A percentile compares a stretch with the other conserved stretches of the same genome.
These are phyloP conservation scores for Leptestheria dahalacensis DNA, from an alignment of 1,140 invertebrate species.

Conservation along the genomic window DNA sequence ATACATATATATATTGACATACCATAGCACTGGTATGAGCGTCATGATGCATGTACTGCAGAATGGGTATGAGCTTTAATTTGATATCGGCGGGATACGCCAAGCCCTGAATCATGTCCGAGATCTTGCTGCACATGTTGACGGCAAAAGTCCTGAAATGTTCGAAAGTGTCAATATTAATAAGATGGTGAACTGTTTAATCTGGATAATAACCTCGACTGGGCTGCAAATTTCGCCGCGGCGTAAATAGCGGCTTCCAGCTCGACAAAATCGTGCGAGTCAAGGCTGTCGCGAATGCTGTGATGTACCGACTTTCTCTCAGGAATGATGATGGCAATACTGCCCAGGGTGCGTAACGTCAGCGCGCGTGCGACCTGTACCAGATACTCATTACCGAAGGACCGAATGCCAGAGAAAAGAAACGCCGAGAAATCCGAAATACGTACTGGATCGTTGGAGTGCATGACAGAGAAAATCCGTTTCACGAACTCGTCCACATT, in stretches of 20 bases:
- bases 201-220: slow-evolving; percentile 52
- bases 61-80: slow-evolving; percentile 71
- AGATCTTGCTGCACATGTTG: slow-evolving; percentile 88
- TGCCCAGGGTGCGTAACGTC: slow-evolving; percentile 75
- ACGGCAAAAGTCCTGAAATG: slow-evolving; percentile 72
- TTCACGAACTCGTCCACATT: slow-evolving; percentile 92
- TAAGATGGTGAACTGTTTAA: slow-evolving; percentile 7
- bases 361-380: slow-evolving; percentile 61
- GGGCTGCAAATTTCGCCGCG: slow-evolving; percentile 77
- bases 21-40: slow-evolving; percentile 66
- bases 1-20: too few relatives aligned
- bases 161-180: slow-evolving; percentile 14
- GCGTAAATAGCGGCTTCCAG: slow-evolving; percentile 92
- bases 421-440: neutral
- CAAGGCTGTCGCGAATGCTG: slow-evolving; percentile 73
- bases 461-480: slow-evolving; percentile 84
- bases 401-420: neutral
- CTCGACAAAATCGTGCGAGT: slow-evolving; percentile 89
- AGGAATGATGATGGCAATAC: slow-evolving; percentile 79
- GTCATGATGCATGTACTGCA: slow-evolving; percentile 90
- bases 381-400: neutral
- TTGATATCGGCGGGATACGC: slow-evolving; percentile 83
- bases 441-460: slow-evolving; percentile 80
- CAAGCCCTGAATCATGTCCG: slow-evolving; percentile 84
- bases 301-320: slow-evolving; percentile 91